A percentile compares a stretch with the other conserved stretches of the same genome.
Conservation (phyloP, 2,113 vertebrate species). For the Syngnathoides biaculeatus region DNA sequence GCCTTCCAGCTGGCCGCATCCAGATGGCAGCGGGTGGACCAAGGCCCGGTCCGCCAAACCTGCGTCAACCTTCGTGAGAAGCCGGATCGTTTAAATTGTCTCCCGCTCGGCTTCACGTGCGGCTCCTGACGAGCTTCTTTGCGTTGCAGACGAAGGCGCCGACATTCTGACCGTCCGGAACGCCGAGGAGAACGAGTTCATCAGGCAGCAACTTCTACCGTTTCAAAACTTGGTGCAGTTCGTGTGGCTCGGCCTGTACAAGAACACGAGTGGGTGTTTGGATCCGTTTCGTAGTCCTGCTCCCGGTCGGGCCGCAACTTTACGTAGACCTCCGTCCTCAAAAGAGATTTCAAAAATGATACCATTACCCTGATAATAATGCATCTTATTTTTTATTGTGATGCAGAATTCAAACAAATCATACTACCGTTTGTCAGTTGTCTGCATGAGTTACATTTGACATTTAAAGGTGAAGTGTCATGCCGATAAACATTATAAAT, state of each 20-base stretch:
- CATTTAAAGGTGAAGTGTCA: no score
- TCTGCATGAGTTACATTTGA: no score
- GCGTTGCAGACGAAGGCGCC: slow-evolving; percentile 57
- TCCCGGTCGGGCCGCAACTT: background rate
- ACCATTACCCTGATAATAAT: background rate
- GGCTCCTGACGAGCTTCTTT: background rate
- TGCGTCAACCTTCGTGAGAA: slow-evolving; percentile 82
- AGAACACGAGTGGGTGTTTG: slow-evolving; percentile 73
- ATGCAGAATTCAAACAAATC: no score
- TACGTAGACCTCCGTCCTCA: background rate
- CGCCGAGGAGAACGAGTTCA: slow-evolving; percentile 84
- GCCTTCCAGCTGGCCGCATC: slow-evolving; percentile 78
- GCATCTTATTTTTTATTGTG: no score
- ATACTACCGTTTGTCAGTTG: no score
- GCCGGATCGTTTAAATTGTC: background rate
- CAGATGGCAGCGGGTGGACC: slow-evolving; percentile 68
- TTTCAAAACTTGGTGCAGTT: slow-evolving; percentile 80
- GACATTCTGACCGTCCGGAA: slow-evolving; percentile 83
- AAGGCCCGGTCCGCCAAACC: slow-evolving; percentile 60
- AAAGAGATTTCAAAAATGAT: background rate
- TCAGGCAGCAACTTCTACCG: slow-evolving; percentile 76
- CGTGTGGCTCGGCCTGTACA: slow-evolving; percentile 83
- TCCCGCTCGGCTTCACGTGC: background rate
- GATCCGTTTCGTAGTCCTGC: background rate
- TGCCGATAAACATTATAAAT: no score